phyloP scores from a whole-genome alignment of 2,113 vertebrate species.

The Conger conger region DNA sequence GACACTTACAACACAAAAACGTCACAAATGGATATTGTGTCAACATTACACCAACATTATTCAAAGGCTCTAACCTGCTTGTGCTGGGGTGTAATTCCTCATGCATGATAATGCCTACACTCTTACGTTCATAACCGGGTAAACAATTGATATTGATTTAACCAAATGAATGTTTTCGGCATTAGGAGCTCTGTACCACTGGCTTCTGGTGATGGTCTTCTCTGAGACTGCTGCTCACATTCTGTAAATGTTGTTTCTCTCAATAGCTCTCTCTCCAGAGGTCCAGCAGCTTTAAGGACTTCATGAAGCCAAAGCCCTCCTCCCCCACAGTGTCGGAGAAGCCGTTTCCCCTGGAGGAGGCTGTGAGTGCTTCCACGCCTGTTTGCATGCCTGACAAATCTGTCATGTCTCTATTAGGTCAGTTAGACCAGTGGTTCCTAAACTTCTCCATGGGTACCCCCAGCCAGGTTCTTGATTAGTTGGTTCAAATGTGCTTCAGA shows the following conservation, averaged over 20 bases:
- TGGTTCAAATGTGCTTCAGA: too few relatives aligned
- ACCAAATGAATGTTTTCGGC: background rate
- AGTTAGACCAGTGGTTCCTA: too few relatives aligned
- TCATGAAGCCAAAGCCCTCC: constrained; percentile 85
- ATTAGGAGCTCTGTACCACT: background rate
- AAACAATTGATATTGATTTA: background rate
- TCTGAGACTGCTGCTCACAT: background rate
- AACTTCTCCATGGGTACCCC: too few relatives aligned
- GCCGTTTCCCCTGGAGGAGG: constrained; percentile 78
- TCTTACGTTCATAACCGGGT: background rate
- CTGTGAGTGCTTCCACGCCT: constrained; percentile 68
- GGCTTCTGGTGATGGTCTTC: background rate
- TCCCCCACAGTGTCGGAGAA: constrained; percentile 77
- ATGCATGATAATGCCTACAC: background rate
- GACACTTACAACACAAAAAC: background rate
- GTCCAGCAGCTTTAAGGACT: constrained; percentile 98
- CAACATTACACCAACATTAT: too few relatives aligned
- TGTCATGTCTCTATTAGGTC: background rate
- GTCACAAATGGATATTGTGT: too few relatives aligned
- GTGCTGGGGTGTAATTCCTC: background rate
- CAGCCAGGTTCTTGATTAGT: too few relatives aligned
- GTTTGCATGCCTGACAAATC: background rate
- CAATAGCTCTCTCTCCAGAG: constrained; percentile 88
- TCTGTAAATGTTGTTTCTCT: constrained; percentile 33
- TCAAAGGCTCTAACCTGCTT: too few relatives aligned